phyloP scores from a whole-genome alignment of 2,113 vertebrate genomes.

The Trogon melanurus region DNA sequence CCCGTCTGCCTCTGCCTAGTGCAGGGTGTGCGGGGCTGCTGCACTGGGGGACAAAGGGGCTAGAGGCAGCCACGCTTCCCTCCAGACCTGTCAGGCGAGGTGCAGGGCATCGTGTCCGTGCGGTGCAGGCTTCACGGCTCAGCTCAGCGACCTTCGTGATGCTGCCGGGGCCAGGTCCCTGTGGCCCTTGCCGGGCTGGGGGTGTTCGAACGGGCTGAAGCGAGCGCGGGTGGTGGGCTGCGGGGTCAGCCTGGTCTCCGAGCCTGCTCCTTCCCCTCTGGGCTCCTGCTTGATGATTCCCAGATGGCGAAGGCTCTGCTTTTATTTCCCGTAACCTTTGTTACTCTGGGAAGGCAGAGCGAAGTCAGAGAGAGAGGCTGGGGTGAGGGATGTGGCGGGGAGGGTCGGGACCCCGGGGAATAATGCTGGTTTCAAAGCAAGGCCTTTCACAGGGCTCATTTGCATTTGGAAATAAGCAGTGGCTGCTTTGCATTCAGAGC shows the following conservation, averaged over 20 bases:
- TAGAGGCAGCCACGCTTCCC: fast-evolving
- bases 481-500: conserved; percentile 25
- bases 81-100: fast-evolving
- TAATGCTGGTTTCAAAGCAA: conserved; percentile 57
- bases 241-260: neutral
- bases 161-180: conserved; percentile 65
- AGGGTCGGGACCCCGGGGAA: conserved; percentile 72
- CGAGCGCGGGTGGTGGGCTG: conserved; percentile 68
- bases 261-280: neutral
- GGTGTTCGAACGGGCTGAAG: conserved; percentile 72
- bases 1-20: neutral
- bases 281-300: conserved; percentile 80
- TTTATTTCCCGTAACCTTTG: conserved; percentile 66
- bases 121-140: fast-evolving
- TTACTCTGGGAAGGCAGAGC: conserved; percentile 43
- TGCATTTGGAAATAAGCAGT: conserved; percentile 49
- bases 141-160: neutral
- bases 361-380: conserved; percentile 66
- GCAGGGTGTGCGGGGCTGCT: neutral
- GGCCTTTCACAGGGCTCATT: conserved; percentile 33
- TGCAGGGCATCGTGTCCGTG: fast-evolving
- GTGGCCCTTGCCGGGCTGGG: conserved; percentile 76
- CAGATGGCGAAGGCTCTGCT: conserved; percentile 79
- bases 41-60: neutral
- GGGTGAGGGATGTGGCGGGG: conserved; percentile 44